A percentile compares a stretch with the other conserved stretches of the same genome.
Evolutionary conservation across 2,113 vertebrate genomes (phyloP).

Genomic region (Oncorhynchus masou): DNA sequence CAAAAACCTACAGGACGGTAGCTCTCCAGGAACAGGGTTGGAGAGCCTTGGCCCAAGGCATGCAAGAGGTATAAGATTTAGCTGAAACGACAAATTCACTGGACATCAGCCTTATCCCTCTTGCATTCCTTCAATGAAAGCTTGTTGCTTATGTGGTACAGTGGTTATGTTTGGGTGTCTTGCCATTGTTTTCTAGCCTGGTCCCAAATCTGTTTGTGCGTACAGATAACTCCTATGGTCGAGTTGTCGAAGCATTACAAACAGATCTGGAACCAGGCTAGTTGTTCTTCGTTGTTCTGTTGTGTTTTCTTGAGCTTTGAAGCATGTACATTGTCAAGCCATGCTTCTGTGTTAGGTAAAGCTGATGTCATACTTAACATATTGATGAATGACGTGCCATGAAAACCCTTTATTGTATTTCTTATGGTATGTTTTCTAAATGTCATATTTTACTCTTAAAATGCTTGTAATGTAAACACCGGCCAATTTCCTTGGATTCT

Average conservation of each 20-base stretch:
- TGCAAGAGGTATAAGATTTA: slow-evolving; percentile 62
- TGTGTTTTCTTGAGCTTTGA: slow-evolving; percentile 24
- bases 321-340: slow-evolving; percentile 60
- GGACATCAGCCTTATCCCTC: slow-evolving; percentile 52
- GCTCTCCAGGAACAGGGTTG: slow-evolving; percentile 32
- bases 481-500: background rate
- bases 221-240: too few relatives aligned
- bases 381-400: background rate
- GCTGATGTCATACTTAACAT: background rate
- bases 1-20: slow-evolving; percentile 18
- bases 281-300: slow-evolving; percentile 11
- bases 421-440: background rate
- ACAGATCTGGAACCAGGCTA: background rate
- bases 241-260: background rate
- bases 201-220: too few relatives aligned
- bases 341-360: slow-evolving; percentile 46
- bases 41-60: slow-evolving; percentile 53
- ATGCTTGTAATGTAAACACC: background rate
- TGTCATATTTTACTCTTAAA: background rate
- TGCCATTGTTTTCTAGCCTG: background rate
- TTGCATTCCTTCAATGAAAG: slow-evolving; percentile 64
- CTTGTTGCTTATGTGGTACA: slow-evolving; percentile 36
- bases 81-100: background rate
- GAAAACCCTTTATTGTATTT: background rate
- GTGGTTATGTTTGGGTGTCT: background rate